These are phyloP conservation scores for Psittacula cyanocephala DNA, from an alignment of 2,113 vertebrate genomes.

Conservation along the genomic window DNA sequence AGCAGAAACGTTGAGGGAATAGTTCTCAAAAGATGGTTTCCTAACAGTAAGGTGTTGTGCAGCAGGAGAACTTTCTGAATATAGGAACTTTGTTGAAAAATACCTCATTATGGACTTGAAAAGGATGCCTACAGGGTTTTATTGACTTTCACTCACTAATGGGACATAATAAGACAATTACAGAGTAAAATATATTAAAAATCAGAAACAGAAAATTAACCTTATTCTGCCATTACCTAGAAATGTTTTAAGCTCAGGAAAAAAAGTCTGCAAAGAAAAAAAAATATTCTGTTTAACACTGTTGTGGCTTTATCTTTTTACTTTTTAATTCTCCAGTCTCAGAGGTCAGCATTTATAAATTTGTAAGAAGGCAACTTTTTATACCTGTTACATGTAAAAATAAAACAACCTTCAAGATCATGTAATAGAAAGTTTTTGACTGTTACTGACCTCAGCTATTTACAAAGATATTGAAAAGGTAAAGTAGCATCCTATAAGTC, in stretches of 20 bases:
- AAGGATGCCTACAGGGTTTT: neutral
- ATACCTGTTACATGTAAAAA: neutral
- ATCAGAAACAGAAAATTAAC: neutral
- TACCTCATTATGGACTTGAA: neutral
- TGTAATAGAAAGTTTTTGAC: neutral
- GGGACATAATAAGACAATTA: neutral
- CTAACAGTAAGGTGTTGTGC: neutral
- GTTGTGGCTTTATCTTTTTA: neutral
- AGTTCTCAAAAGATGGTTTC: neutral
- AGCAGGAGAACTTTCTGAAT: neutral
- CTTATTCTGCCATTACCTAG: neutral
- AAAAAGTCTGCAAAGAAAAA: neutral
- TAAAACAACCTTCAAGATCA: neutral
- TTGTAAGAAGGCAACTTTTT: neutral
- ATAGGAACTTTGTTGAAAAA: neutral
- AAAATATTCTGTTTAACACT: neutral
- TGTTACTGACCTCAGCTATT: neutral
- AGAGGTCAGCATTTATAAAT: neutral
- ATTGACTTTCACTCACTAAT: neutral
- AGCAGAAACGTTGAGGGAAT: neutral
- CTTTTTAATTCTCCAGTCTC: neutral
- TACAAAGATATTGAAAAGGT: conserved; percentile 21
- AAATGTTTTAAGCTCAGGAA: neutral
- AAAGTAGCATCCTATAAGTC: neutral
- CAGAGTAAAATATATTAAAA: neutral